Base-by-base conservation (phyloP, 2,113 vertebrate species). In the Bombycilla garrulus region DNA sequence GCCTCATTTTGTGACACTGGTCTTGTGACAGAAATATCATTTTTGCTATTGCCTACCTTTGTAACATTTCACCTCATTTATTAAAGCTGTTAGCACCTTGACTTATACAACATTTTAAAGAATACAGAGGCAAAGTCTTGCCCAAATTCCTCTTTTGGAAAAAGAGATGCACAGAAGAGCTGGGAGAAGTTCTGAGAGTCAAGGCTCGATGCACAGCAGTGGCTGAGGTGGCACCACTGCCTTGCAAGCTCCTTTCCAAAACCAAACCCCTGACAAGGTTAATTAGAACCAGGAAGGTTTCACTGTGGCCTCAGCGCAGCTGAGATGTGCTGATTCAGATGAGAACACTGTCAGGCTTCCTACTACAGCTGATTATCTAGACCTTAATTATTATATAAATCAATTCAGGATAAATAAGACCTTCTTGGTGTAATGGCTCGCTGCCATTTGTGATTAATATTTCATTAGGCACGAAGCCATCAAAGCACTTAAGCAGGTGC, bases 361-460 rank as follows among this genome's bases (percentile, higher is more conserved):
- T 74, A 5, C 60, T 35, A 20, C 3, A 65, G 86, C 83, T 92
- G 85, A 83, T 96, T 92, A 80, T 78, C 48, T 81, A 53, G 28
- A 54, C 82, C 67, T 90, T 93, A 93, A 96, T 97, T 94, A 88
- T 90, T 88, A 77, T 92, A 80, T 94, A 94, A 95, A 94, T 93
- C 86, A 94, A 90, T 96, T 73, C 82, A 14, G 35, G 83, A 70
- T 92, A 95, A 96, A 96, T 92, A 96, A 96, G 82, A 40, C 82
- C 71, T 95, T 91, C 86, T 79, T 69, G 81, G 62, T 86, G 13
- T 71, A 56, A 60, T 92, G 94, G 93, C 94, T n/a, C 48, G 50
- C 76, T 96, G 88, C 95, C 90, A 92, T 88, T 93, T 67, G 90
- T 94, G 87, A 94, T 95, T 97, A 97, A 92, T 96, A 81, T 96